Evolutionary conservation across 2,888 invertebrate species (phyloP).

Genomic region (Agriopis aurantiaria): DNA sequence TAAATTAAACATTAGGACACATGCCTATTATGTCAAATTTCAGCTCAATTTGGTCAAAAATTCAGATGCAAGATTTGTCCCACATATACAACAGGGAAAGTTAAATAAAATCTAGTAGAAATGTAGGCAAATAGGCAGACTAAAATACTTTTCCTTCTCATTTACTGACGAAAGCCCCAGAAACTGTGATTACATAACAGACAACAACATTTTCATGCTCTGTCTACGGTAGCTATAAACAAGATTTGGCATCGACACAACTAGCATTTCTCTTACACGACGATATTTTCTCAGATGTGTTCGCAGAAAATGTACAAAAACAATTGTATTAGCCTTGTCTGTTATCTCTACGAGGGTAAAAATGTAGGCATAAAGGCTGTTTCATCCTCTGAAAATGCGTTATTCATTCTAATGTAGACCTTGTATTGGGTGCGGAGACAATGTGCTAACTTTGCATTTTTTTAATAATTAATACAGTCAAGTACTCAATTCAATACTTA

Average conservation of each 20-base stretch:
- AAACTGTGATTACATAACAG: neutral
- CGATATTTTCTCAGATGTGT: conserved; percentile 22
- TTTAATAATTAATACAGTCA: neutral
- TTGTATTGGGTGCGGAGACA: conserved; percentile 52
- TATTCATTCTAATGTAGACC: conserved; percentile 62
- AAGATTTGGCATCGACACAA: conserved; percentile 24
- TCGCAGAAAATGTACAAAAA: conserved; percentile 33
- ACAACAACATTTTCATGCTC: conserved; percentile 1
- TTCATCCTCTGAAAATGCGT: conserved; percentile 50
- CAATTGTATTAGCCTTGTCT: conserved; percentile 40
- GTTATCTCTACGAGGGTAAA: conserved; percentile 30
- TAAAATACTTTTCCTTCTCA: neutral
- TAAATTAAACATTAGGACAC: no score
- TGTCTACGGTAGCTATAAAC: conserved; percentile 10
- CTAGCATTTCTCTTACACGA: conserved; percentile 17
- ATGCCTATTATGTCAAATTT: no score
- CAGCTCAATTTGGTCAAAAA: no score
- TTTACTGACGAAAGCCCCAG: conserved; percentile 10
- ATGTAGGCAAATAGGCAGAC: no score
- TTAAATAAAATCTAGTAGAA: no score
- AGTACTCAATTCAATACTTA: no score
- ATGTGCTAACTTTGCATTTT: conserved; percentile 17
- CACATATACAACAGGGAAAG: no score
- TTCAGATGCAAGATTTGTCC: no score
- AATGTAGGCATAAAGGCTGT: conserved; percentile 32